A percentile compares a stretch with the other conserved stretches of the same genome.
Evolutionary conservation across 2,888 invertebrate species (phyloP).

Genomic region (Andrena marginata): DNA sequence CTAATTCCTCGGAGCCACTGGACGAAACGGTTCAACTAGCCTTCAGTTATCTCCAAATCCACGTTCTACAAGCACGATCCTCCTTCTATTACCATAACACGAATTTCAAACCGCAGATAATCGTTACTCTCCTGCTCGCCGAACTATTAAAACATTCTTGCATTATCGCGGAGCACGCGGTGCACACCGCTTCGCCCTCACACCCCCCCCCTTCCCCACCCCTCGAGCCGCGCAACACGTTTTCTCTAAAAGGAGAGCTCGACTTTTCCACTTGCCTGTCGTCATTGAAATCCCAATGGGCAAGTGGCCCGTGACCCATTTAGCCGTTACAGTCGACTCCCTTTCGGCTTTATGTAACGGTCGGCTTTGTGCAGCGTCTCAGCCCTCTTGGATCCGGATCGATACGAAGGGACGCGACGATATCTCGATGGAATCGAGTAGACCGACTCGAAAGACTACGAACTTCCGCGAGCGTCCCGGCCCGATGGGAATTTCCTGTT

Average conservation of each 20-base stretch:
- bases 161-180: background rate
- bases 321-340: conserved; percentile 33
- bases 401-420: background rate
- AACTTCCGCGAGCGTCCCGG: conserved; percentile 11
- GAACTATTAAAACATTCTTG: conserved; percentile 28
- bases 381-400: conserved; percentile 44
- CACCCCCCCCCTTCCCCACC: background rate
- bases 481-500: conserved; percentile 25
- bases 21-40: too few species aligned
- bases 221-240: conserved; percentile 4
- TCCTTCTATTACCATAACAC: too few species aligned
- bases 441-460: background rate
- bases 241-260: conserved; percentile 23
- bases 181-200: background rate
- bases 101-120: too few species aligned
- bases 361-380: conserved; percentile 19
- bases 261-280: conserved; percentile 45
- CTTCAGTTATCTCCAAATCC: too few species aligned
- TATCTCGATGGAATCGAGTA: conserved; percentile 22
- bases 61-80: too few species aligned
- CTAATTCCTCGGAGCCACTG: too few species aligned
- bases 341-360: conserved; percentile 46
- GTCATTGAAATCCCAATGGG: conserved; percentile 58
- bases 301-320: conserved; percentile 59
- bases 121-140: too few species aligned